Percentiles rank a stretch among this genome's conserved stretches.
These are phyloP conservation scores for Gypaetus barbatus DNA, from an alignment of 2,797 vertebrate genomes.

Conservation along the genomic window DNA sequence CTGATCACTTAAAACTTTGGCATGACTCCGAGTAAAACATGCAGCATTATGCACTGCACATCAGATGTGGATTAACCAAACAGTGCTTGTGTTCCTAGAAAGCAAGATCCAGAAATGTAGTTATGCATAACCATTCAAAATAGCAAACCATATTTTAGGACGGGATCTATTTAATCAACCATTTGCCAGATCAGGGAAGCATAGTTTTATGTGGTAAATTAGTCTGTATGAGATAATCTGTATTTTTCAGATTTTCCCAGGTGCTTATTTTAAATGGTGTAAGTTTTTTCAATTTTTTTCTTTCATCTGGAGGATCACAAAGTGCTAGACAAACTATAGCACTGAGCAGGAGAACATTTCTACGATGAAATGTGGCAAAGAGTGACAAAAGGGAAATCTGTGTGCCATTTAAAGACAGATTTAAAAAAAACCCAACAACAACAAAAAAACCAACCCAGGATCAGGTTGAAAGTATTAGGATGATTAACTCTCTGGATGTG, in stretches of 20 bases:
- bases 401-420: background rate
- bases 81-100: background rate
- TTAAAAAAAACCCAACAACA: background rate
- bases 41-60: background rate
- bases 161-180: background rate
- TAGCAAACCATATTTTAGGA: background rate
- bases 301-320: background rate
- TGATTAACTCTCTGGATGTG: background rate
- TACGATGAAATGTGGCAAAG: background rate
- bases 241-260: background rate
- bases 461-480: background rate
- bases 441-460: background rate
- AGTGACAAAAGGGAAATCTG: background rate
- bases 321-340: background rate
- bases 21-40: background rate
- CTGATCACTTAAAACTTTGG: background rate
- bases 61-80: constrained; percentile 18
- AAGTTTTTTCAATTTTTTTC: background rate
- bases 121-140: background rate
- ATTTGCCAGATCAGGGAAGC: background rate
- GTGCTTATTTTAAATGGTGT: background rate
- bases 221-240: background rate
- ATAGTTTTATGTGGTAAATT: background rate
- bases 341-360: background rate
- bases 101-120: background rate